phyloP scores from a whole-genome alignment of 2,888 invertebrate genomes.

The Dusona sp. region DNA sequence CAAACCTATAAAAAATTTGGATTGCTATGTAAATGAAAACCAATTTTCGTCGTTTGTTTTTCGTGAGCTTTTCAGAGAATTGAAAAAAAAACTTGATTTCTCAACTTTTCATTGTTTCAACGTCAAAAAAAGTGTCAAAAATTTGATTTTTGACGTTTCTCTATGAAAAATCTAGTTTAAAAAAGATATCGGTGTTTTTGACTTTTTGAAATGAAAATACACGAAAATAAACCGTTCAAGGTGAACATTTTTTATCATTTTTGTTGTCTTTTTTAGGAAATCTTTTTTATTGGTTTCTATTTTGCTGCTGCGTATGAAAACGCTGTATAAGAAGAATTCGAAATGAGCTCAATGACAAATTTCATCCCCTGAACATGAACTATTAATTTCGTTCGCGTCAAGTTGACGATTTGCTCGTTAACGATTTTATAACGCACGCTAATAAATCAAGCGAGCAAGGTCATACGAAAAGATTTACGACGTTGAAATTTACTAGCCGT shows the following conservation, averaged over 20 bases:
- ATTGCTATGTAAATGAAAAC: no score
- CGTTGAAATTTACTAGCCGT: background rate
- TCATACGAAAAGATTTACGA: slow-evolving; percentile 38
- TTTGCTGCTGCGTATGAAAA: background rate
- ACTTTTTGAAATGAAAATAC: no score
- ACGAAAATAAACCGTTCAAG: no score
- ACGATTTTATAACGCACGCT: slow-evolving; percentile 26
- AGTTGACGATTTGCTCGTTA: slow-evolving; percentile 20
- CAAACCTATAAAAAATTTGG: no score
- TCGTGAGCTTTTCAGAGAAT: background rate
- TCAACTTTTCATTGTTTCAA: background rate
- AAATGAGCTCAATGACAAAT: background rate
- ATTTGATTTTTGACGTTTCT: no score
- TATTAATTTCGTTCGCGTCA: slow-evolving; percentile 9
- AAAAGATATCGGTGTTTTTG: no score
- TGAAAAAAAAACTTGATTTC: background rate
- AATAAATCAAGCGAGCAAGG: slow-evolving; percentile 42
- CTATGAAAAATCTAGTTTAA: no score
- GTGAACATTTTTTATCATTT: no score
- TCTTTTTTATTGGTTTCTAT: no score
- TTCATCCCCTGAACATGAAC: background rate
- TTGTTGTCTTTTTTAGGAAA: background rate
- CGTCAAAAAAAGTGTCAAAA: no score
- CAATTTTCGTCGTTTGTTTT: no score
- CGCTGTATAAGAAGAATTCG: background rate